These are phyloP conservation scores for Illadopsis cleaveri DNA, from an alignment of 2,113 vertebrate genomes.

Conservation along the genomic window DNA sequence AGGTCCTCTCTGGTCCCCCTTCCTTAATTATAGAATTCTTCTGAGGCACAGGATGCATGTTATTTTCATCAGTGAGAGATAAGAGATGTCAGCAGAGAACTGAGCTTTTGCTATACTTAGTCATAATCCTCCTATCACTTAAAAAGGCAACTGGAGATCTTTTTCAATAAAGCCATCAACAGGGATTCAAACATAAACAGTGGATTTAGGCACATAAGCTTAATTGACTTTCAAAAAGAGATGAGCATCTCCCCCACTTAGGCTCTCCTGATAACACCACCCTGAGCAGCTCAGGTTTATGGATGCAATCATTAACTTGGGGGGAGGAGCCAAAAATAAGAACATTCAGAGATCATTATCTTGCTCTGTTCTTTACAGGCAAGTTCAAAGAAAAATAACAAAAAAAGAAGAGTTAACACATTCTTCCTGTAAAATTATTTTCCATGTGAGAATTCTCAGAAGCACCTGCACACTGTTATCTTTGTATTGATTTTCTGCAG, in stretches of 20 bases:
- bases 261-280: background rate
- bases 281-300: background rate
- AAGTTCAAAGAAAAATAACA: background rate
- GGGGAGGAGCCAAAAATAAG: background rate
- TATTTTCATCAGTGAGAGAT: background rate
- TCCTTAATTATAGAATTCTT: background rate
- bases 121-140: conserved; percentile 18
- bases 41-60: background rate
- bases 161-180: background rate
- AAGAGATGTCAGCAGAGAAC: background rate
- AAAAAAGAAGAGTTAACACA: background rate
- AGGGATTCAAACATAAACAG: background rate
- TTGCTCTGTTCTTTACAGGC: background rate
- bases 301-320: background rate
- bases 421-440: background rate
- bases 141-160: conserved; percentile 23
- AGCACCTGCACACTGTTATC: background rate
- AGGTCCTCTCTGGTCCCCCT: background rate
- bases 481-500: background rate
- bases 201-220: conserved; percentile 5
- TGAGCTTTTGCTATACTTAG: background rate
- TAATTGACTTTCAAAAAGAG: conserved; percentile 39
- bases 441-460: background rate
- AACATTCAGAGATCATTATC: background rate
- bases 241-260: background rate